Conservation (phyloP, 2,113 vertebrate genomes). For the Dipodomys spectabilis region DNA sequence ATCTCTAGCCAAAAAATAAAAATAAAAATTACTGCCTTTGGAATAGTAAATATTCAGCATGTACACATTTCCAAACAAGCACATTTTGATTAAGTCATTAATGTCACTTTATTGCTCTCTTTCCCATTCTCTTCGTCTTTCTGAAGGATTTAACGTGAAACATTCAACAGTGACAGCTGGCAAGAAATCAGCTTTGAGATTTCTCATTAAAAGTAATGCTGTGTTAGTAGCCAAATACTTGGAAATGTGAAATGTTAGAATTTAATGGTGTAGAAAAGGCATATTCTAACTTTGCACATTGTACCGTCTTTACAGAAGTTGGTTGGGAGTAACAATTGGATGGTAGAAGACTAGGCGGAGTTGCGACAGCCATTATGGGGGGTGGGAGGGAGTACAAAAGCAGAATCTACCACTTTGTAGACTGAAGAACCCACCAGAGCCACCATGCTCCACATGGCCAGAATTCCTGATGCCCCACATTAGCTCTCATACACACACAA, state of each 20-base stretch:
- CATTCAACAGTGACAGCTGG: slow-evolving; percentile 85
- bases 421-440: slow-evolving; percentile 4
- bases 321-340: slow-evolving; percentile 66
- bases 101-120: slow-evolving; percentile 79
- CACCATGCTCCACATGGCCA: background rate
- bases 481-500: background rate
- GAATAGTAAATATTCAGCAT: slow-evolving; percentile 70
- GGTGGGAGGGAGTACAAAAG: background rate
- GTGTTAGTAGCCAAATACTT: slow-evolving; percentile 85
- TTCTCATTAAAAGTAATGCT: slow-evolving; percentile 87
- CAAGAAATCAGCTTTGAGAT: slow-evolving; percentile 84
- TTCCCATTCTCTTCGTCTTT: slow-evolving; percentile 70
- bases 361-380: slow-evolving; percentile 23
- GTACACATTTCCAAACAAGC: slow-evolving; percentile 77
- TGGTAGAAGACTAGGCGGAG: background rate
- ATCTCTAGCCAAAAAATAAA: slow-evolving; percentile 34
- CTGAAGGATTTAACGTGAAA: slow-evolving; percentile 82
- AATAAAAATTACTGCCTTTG: slow-evolving; percentile 66
- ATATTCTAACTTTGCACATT: slow-evolving; percentile 78
- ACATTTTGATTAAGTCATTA: slow-evolving; percentile 80
- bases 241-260: slow-evolving; percentile 86
- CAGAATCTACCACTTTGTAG: background rate
- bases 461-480: background rate
- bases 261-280: slow-evolving; percentile 83
- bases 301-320: slow-evolving; percentile 72